Base-by-base conservation (phyloP, 2,113 vertebrate species). In the Rhabdomys dilectus region DNA sequence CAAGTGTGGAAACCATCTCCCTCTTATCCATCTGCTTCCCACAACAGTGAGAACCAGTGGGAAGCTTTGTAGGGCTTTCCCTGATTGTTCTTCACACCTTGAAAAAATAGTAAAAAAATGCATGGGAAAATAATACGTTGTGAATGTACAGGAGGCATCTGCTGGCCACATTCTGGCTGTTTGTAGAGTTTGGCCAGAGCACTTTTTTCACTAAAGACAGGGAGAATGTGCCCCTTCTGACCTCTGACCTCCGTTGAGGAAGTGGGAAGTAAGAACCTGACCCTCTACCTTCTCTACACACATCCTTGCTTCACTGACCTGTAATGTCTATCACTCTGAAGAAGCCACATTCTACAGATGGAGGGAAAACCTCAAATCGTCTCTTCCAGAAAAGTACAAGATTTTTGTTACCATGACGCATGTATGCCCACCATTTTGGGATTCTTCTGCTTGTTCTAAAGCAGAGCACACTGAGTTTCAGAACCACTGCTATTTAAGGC, bases 401-500 rank as follows among this genome's bases (percentile, higher is more conserved):
- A 19, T 64, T 80, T 92, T 96, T 58, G 17, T 95, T 36, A 75
- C 29, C 76, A 5, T 72, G 53, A 86, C 66, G 84, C 34, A n/a
- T 86, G 82, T 75, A 75, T 11, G 24, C 42, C 60, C 88, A 85
- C 31, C 62, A 8, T 70, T 19, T 31, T 94, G 51, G 15, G 64
- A 66, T 89, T 87, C 56, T 89, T 62, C 34, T 34, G 78, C 45
- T 66, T 56, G 19, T n/a, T 22, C 34, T 31, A 94, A 92, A 77
- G 80, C 60, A 75, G 80, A 86, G 2, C 4, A 19, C 53, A 88
- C 51, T 76, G 85, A 85, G 66, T 93, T 96, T 96, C 64, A 96
- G 93, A 91, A 73, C 58, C 3, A 26, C n/a, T 19, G 85, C 81
- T 93, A 97, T n/a, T 64, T 93, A 95, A 88, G 60, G 91, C 36